Conservation (phyloP, 2,113 vertebrate species). For the Rafetus swinhoei region DNA sequence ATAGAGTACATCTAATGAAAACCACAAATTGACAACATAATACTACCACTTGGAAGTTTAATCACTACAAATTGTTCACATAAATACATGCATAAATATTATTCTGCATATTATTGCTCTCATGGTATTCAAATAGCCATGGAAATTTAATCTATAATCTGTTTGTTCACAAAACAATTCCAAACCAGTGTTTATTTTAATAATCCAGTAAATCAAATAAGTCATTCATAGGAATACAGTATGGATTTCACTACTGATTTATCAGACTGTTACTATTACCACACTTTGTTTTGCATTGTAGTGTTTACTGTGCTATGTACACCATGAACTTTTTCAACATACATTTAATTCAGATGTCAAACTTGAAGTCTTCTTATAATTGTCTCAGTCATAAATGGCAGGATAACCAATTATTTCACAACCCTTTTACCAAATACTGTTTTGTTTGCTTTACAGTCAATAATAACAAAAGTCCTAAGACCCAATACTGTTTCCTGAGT, state of each 20-base stretch:
- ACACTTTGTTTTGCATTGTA: background rate
- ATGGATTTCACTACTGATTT: background rate
- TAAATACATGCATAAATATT: background rate
- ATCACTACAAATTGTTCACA: background rate
- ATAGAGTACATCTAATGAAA: background rate
- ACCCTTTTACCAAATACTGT: background rate
- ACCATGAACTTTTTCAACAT: accelerated
- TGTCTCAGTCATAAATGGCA: background rate
- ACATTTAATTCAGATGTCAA: background rate
- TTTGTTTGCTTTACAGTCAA: background rate
- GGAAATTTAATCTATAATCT: background rate
- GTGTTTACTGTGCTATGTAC: background rate
- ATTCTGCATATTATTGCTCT: accelerated
- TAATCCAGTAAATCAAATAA: background rate
- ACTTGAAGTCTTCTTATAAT: background rate
- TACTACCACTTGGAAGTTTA: background rate
- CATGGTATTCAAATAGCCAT: background rate
- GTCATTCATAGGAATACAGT: accelerated
- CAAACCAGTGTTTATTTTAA: background rate
- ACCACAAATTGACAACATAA: background rate
- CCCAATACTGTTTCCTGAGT: background rate
- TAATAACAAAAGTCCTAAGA: accelerated
- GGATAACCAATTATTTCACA: background rate
- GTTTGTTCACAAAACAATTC: background rate
- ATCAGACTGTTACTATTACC: accelerated